These are phyloP conservation scores for Phlogophora meticulosa DNA, from an alignment of 2,888 invertebrate genomes.

Conservation along the genomic window DNA sequence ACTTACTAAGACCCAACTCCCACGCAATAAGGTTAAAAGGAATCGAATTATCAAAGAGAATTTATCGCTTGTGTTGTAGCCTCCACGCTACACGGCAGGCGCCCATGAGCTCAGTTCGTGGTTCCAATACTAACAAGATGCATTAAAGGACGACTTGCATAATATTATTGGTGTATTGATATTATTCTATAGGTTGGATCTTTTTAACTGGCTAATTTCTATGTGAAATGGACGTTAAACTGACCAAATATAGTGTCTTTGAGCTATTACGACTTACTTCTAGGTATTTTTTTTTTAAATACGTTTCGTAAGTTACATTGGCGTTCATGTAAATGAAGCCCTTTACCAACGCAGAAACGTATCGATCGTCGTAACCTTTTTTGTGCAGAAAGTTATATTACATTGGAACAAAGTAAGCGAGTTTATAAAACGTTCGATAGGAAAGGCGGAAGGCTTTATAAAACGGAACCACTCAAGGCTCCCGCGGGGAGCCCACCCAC, in stretches of 20 bases:
- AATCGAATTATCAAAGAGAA: conserved; percentile 28
- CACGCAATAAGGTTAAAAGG: conserved; percentile 32
- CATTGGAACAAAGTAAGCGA: conserved; percentile 15
- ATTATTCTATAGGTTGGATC: neutral
- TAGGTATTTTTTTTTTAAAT: neutral
- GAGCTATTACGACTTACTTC: neutral
- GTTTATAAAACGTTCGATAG: conserved; percentile 36
- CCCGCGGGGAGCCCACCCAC: conserved; percentile 59
- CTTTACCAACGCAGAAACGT: neutral
- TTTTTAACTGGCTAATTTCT: neutral
- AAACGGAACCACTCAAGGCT: conserved; percentile 55
- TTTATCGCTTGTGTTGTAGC: conserved; percentile 36
- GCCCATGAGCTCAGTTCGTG: conserved; percentile 30
- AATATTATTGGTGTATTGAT: conserved; percentile 6
- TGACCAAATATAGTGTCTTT: neutral
- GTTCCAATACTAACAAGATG: conserved; percentile 19
- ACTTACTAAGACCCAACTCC: conserved; percentile 8
- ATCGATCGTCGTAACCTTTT: neutral
- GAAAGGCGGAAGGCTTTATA: conserved; percentile 56
- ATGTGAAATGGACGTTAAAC: neutral
- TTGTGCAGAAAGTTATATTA: conserved; percentile 1
- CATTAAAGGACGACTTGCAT: conserved; percentile 9
- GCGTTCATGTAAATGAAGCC: neutral
- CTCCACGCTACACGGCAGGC: conserved; percentile 1
- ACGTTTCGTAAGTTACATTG: neutral